These are phyloP conservation scores for Lasioglossum malachurum DNA, from an alignment of 2,888 invertebrate genomes.

Conservation along the genomic window DNA sequence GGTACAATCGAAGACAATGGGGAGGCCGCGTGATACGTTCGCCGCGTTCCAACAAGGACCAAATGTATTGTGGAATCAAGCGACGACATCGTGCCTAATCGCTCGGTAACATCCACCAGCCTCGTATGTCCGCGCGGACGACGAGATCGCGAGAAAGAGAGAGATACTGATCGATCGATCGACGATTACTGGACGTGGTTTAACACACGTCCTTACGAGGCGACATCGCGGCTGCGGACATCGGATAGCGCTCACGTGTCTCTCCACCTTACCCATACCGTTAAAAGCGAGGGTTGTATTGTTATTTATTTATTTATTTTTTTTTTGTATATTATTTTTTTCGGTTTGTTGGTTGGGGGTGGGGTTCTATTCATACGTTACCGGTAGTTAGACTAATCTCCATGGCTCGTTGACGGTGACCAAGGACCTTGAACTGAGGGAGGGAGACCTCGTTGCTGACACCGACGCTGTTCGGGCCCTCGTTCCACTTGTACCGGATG, in stretches of 20 bases:
- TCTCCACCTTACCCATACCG: slow-evolving; percentile 74
- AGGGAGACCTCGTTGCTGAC: slow-evolving; percentile 98
- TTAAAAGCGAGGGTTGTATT: slow-evolving; percentile 67
- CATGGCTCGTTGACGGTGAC: slow-evolving; percentile 97
- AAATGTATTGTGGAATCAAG: neutral
- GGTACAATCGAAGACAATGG: slow-evolving; percentile 7
- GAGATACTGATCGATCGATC: slow-evolving; percentile 74
- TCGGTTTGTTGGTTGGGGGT: slow-evolving; percentile 53
- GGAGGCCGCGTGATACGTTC: neutral
- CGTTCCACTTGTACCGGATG: slow-evolving; percentile 99
- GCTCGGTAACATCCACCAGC: slow-evolving; percentile 33
- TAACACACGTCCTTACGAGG: slow-evolving; percentile 50
- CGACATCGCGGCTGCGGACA: slow-evolving; percentile 71
- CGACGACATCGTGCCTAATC: slow-evolving; percentile 10
- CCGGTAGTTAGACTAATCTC: slow-evolving; percentile 98
- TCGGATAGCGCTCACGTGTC: slow-evolving; percentile 73
- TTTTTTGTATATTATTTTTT: neutral
- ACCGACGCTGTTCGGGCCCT: slow-evolving; percentile 97
- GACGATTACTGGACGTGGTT: slow-evolving; percentile 55
- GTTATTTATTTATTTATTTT: slow-evolving; percentile 16
- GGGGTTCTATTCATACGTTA: slow-evolving; percentile 86
- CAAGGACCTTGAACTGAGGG: slow-evolving; percentile 99
- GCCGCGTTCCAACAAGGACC: slow-evolving; percentile 1
- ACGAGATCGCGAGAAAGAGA: slow-evolving; percentile 69
- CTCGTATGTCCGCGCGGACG: slow-evolving; percentile 20